Percentiles rank a stretch among this genome's conserved stretches.
phyloP scores from a whole-genome alignment of 2,113 vertebrate genomes.

The Platichthys flesus region DNA sequence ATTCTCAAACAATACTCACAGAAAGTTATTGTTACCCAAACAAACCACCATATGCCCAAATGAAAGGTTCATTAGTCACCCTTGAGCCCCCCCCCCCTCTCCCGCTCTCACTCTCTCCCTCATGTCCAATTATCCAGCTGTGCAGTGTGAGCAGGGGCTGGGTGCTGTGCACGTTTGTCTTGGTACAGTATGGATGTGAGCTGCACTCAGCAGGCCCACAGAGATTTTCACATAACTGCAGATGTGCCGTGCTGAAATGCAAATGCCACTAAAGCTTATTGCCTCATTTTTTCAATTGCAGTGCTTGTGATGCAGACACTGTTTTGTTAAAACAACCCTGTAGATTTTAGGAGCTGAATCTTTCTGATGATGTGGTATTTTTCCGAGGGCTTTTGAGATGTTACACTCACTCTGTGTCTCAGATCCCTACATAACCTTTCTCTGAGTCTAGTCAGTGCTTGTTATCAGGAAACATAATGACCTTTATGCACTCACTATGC shows the following conservation, averaged over 20 bases:
- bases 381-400: conserved; percentile 9
- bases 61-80: conserved; percentile 34
- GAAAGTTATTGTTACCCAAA: conserved; percentile 13
- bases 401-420: neutral
- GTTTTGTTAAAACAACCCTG: neutral
- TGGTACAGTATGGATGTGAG: conserved; percentile 26
- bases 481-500: conserved; percentile 14
- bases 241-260: conserved; percentile 33
- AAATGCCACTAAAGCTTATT: conserved; percentile 41
- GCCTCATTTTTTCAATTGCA: conserved; percentile 15
- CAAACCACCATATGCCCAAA: conserved; percentile 19
- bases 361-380: conserved; percentile 33
- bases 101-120: conserved; percentile 6
- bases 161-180: conserved; percentile 39
- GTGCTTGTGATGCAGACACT: neutral
- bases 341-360: neutral
- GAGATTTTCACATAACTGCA: conserved; percentile 34
- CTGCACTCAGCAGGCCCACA: conserved; percentile 30
- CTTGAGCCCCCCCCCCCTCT: neutral
- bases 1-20: conserved; percentile 2
- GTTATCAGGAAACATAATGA: conserved; percentile 20
- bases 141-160: conserved; percentile 6
- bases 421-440: conserved; percentile 13
- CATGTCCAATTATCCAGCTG: conserved; percentile 49
- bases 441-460: conserved; percentile 3